Evolutionary conservation across 2,113 vertebrate species (phyloP).

Genomic region (Arizona elegans): DNA sequence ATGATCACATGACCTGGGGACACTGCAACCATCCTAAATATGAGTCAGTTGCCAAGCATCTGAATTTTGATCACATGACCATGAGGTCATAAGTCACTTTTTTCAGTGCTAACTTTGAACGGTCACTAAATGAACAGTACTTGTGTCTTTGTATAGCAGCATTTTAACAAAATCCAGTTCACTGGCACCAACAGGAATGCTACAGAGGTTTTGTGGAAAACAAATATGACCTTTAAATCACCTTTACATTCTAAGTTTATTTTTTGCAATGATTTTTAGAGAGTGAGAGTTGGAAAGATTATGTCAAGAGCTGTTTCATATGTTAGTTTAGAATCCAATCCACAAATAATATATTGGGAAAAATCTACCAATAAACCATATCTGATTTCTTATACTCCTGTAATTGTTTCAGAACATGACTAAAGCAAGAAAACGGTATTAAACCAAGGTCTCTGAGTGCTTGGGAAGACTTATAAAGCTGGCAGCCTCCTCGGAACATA

Average conservation of each 20-base stretch:
- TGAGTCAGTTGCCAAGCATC: neutral
- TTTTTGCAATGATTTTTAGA: neutral
- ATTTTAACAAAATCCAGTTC: neutral
- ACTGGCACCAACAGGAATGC: neutral
- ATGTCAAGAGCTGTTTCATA: neutral
- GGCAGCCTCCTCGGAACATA: constrained; percentile 51
- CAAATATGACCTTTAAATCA: neutral
- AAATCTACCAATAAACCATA: constrained; percentile 13
- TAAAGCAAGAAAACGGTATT: constrained; percentile 40
- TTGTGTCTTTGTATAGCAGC: neutral
- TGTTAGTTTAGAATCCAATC: constrained; percentile 17
- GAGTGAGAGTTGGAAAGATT: neutral
- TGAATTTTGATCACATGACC: neutral
- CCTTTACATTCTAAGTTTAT: neutral
- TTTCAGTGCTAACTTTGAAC: neutral
- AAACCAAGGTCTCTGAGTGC: constrained; percentile 53
- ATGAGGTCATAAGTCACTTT: neutral
- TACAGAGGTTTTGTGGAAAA: neutral
- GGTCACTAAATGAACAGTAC: neutral
- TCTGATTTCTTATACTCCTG: neutral
- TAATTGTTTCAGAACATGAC: constrained; percentile 50
- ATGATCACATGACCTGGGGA: neutral
- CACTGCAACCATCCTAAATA: neutral
- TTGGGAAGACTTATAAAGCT: constrained; percentile 30
- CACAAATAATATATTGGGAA: neutral